phyloP scores from a whole-genome alignment of 1,140 invertebrate genomes.

The Temnothorax longispinosus region DNA sequence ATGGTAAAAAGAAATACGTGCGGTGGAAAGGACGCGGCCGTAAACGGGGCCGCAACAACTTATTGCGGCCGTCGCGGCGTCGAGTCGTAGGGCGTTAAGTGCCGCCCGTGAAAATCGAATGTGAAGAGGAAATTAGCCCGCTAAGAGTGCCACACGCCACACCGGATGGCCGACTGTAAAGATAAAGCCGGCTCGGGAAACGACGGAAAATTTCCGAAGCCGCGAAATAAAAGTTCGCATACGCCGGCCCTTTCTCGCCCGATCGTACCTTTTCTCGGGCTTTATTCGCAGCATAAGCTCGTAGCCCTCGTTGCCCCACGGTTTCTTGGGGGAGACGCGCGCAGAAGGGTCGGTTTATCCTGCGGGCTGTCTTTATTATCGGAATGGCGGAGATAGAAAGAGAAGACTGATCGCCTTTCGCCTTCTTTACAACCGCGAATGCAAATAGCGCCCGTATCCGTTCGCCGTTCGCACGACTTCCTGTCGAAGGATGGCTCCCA shows the following conservation, averaged over 20 bases:
- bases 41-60: constrained; percentile 76
- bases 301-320: constrained; percentile 47
- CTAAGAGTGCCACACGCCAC: constrained; percentile 21
- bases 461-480: constrained; percentile 73
- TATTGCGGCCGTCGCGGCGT: constrained; percentile 65
- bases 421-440: constrained; percentile 81
- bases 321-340: constrained; percentile 32
- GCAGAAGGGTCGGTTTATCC: constrained; percentile 67
- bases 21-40: constrained; percentile 28
- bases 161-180: constrained; percentile 71
- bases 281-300: constrained; percentile 81
- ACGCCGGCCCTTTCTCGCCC: constrained; percentile 34
- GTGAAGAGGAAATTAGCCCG: constrained; percentile 81
- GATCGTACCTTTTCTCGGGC: constrained; percentile 64
- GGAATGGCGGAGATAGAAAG: constrained; percentile 35
- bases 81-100: constrained; percentile 72
- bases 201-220: constrained; percentile 60
- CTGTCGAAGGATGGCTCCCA: constrained; percentile 59
- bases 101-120: constrained; percentile 81
- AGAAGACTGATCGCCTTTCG: constrained; percentile 77
- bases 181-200: constrained; percentile 71
- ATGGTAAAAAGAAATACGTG: constrained; percentile 70
- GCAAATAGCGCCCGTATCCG: constrained; percentile 82
- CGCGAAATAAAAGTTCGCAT: constrained; percentile 69
- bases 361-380: constrained; percentile 76